Conservation (phyloP, 1,140 invertebrate genomes). For the Triops cancriformis region DNA sequence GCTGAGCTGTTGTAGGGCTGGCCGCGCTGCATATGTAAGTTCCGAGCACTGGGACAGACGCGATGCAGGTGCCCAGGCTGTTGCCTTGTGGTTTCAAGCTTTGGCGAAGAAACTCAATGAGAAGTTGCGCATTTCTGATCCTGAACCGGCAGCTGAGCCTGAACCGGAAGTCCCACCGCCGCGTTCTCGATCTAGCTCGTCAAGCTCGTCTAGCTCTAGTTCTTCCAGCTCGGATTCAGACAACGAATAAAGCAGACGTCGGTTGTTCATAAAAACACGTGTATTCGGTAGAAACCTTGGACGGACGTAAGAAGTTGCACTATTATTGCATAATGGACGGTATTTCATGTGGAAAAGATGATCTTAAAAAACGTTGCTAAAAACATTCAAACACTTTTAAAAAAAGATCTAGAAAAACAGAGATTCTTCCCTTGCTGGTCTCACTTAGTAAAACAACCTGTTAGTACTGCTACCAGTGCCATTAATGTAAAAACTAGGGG, state of each 20-base stretch:
- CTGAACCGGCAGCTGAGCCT: constrained; percentile 26
- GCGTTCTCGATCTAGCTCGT: constrained; percentile 7
- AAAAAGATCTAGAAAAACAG: background rate
- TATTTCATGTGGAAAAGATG: background rate
- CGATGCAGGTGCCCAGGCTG: constrained; percentile 61
- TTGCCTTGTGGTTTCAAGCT: constrained; percentile 51
- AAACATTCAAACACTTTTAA: background rate
- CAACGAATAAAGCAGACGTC: background rate
- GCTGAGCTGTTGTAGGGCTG: constrained; percentile 41
- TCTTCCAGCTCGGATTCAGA: background rate
- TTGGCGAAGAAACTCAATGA: background rate
- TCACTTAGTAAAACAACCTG: background rate
- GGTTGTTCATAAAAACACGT: background rate
- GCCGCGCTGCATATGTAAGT: constrained; percentile 44
- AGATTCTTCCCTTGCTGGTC: background rate
- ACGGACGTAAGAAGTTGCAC: constrained; percentile 4
- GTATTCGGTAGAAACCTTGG: background rate
- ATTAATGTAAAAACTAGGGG: background rate
- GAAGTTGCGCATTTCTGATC: constrained; percentile 20
- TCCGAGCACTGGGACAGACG: constrained; percentile 30
- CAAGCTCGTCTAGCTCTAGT: background rate
- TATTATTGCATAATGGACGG: constrained; percentile 7
- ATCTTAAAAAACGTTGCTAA: background rate
- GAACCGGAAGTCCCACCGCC: constrained; percentile 20
- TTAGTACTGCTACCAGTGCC: background rate